Evolutionary conservation across 1,140 invertebrate genomes (phyloP).

Genomic region (Chironomus striatipennis): DNA sequence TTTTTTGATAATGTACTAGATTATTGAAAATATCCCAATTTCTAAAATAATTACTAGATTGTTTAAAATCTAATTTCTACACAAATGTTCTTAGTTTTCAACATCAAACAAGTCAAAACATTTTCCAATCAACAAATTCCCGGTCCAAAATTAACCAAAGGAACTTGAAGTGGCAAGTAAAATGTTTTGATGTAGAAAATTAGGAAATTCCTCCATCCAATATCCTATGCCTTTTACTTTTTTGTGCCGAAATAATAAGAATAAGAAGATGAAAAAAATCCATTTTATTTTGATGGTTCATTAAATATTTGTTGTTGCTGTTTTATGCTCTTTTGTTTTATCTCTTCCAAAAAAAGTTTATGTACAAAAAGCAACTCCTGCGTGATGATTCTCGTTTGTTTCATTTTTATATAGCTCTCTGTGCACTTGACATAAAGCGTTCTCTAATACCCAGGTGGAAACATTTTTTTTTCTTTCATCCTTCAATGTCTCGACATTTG

Average conservation of each 20-base stretch:
- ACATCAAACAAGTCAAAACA: no score
- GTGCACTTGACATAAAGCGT: neutral
- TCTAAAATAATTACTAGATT: no score
- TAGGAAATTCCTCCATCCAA: slow-evolving; percentile 18
- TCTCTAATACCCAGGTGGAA: neutral
- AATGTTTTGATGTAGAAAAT: slow-evolving; percentile 17
- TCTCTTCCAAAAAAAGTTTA: neutral
- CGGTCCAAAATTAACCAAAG: no score
- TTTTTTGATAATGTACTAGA: no score
- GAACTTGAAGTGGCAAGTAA: neutral
- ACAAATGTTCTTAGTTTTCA: no score
- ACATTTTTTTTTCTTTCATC: neutral
- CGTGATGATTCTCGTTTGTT: no score
- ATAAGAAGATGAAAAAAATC: neutral
- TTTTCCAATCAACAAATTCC: no score
- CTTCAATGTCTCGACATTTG: neutral
- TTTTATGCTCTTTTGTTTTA: slow-evolving; percentile 15
- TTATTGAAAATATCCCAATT: no score
- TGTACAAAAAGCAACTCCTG: no score
- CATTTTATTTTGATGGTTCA: slow-evolving; percentile 24
- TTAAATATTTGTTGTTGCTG: slow-evolving; percentile 21
- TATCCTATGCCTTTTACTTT: neutral
- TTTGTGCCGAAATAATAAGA: neutral
- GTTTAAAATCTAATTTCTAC: no score
- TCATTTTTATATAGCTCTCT: no score